Evolutionary conservation across 2,113 vertebrate species (phyloP).

Genomic region (Eptesicus fuscus): DNA sequence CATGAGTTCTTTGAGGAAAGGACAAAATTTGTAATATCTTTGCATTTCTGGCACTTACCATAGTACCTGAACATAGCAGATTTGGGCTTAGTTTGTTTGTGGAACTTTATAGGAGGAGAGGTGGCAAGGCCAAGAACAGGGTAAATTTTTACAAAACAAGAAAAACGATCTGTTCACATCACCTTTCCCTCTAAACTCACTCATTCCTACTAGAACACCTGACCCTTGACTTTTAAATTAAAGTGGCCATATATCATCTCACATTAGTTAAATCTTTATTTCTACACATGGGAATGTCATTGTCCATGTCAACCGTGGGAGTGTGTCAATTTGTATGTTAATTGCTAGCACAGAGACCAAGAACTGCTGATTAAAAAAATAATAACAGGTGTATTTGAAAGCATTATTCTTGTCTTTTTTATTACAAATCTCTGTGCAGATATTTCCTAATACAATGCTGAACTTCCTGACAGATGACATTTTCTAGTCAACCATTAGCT

Average conservation of each 20-base stretch:
- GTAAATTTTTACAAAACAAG: neutral
- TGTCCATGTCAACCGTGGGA: neutral
- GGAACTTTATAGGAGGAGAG: neutral
- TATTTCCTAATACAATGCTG: neutral
- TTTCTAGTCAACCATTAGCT: constrained; percentile 24
- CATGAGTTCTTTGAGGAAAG: neutral
- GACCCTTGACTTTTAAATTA: neutral
- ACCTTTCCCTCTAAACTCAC: neutral
- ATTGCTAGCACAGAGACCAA: neutral
- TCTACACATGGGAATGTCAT: neutral
- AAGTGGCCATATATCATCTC: neutral
- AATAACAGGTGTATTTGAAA: neutral
- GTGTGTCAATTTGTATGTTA: neutral
- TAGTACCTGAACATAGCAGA: neutral
- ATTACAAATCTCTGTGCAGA: neutral
- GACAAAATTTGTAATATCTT: neutral
- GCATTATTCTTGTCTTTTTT: neutral
- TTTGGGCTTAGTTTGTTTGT: neutral
- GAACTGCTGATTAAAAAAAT: neutral
- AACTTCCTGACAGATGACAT: neutral
- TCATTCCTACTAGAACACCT: neutral
- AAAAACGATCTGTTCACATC: neutral
- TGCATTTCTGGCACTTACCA: neutral
- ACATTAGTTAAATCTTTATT: neutral
- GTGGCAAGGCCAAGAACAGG: neutral